Percentiles rank a stretch among this genome's conserved stretches.
Conservation (phyloP, 2,113 vertebrate species). For the Sturnus vulgaris region DNA sequence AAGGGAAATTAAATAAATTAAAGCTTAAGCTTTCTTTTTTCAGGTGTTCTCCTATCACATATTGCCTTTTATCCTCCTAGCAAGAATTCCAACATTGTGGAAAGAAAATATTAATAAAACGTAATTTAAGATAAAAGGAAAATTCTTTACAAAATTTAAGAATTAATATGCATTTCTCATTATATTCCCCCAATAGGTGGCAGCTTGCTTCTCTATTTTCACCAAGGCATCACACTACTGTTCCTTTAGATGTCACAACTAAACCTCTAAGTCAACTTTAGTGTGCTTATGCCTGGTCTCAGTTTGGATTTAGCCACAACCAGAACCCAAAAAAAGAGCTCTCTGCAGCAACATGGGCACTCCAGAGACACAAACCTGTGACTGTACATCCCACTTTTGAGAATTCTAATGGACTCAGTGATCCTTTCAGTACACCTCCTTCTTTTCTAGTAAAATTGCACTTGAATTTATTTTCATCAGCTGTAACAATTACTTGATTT, state of each 20-base stretch:
- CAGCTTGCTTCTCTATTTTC: background rate
- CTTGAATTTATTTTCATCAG: background rate
- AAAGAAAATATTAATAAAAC: background rate
- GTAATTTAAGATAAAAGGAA: background rate
- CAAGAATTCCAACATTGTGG: background rate
- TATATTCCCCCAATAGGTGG: background rate
- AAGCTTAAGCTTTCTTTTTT: background rate
- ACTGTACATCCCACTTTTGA: background rate
- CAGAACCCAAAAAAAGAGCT: background rate
- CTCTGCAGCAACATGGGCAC: rapidly evolving
- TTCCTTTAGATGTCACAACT: background rate
- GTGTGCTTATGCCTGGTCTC: background rate
- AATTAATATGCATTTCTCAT: background rate
- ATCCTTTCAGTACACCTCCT: background rate
- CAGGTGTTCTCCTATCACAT: background rate
- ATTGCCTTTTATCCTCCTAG: background rate
- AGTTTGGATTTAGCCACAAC: background rate
- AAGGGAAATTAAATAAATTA: background rate
- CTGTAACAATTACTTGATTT: background rate
- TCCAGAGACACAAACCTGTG: background rate
- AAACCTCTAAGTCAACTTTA: background rate
- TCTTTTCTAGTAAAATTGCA: background rate
- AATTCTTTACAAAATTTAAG: background rate
- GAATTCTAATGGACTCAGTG: background rate
- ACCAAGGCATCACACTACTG: background rate